These are phyloP conservation scores for Sturnus vulgaris DNA, from an alignment of 2,113 vertebrate genomes.

Conservation along the genomic window DNA sequence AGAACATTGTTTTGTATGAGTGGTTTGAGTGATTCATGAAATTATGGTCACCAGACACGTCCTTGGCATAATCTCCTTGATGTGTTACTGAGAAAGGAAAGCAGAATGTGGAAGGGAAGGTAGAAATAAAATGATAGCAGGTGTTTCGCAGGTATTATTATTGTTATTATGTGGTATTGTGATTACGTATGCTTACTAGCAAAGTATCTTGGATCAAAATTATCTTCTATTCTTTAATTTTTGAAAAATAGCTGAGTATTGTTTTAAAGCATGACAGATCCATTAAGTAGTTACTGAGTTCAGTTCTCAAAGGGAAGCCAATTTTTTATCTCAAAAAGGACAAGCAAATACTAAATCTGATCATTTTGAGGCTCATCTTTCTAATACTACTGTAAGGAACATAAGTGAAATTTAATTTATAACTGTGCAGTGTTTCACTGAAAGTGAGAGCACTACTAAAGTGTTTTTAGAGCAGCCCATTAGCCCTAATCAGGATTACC, in stretches of 20 bases:
- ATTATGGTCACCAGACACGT: background rate
- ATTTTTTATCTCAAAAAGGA: background rate
- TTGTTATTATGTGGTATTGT: background rate
- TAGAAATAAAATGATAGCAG: background rate
- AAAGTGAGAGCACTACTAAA: background rate
- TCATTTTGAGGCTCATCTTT: background rate
- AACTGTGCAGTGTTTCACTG: background rate
- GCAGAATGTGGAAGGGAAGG: background rate
- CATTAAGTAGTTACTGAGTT: background rate
- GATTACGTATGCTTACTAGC: background rate
- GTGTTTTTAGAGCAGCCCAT: background rate
- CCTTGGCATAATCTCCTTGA: background rate
- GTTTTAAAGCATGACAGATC: background rate
- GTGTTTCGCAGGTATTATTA: background rate
- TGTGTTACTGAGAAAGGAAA: background rate
- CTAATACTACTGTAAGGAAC: background rate
- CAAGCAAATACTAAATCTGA: background rate
- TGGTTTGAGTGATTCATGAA: background rate
- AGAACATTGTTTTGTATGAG: background rate
- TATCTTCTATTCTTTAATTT: background rate
- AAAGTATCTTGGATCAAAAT: background rate
- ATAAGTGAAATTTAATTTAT: background rate
- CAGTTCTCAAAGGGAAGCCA: background rate
- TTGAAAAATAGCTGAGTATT: background rate
- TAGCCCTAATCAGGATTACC: background rate